Evolutionary conservation across 2,888 invertebrate genomes (phyloP).

Genomic region (Caprella mutica): DNA sequence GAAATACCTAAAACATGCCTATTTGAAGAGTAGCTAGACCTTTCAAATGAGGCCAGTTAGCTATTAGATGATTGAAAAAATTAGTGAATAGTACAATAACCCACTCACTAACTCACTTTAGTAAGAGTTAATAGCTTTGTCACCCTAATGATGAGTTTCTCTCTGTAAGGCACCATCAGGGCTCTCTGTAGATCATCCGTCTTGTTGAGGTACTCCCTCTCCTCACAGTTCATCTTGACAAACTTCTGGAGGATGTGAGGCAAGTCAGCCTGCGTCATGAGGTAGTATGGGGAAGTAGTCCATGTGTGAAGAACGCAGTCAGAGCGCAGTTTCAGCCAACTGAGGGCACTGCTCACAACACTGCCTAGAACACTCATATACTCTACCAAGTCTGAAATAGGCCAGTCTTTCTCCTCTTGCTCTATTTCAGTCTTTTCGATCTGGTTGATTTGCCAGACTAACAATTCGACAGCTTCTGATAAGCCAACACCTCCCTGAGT

Average conservation of each 20-base stretch:
- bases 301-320: slow-evolving; percentile 29
- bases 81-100: not conserved
- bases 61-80: not conserved
- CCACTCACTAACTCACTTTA: slow-evolving; percentile 13
- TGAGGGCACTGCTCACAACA: slow-evolving; percentile 8
- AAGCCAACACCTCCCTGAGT: slow-evolving; percentile 28
- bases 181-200: slow-evolving; percentile 29
- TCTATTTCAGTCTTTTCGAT: slow-evolving; percentile 29
- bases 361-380: slow-evolving; percentile 6
- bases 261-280: slow-evolving; percentile 31
- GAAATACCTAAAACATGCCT: too few species aligned
- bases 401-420: slow-evolving; percentile 32
- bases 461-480: slow-evolving; percentile 23
- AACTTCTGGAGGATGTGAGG: slow-evolving; percentile 27
- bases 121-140: slow-evolving; percentile 14
- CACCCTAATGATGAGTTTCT: slow-evolving; percentile 17
- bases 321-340: slow-evolving; percentile 21
- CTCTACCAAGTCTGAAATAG: slow-evolving; percentile 28
- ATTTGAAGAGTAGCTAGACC: not conserved
- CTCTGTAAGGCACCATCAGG: slow-evolving; percentile 24
- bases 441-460: slow-evolving; percentile 33
- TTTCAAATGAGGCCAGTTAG: not conserved
- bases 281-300: slow-evolving; percentile 33
- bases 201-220: slow-evolving; percentile 27
- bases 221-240: slow-evolving; percentile 20